These are phyloP conservation scores for Blastomussa wellsi DNA, from an alignment of 92 coral and sea anemone species.

Conservation along the genomic window DNA sequence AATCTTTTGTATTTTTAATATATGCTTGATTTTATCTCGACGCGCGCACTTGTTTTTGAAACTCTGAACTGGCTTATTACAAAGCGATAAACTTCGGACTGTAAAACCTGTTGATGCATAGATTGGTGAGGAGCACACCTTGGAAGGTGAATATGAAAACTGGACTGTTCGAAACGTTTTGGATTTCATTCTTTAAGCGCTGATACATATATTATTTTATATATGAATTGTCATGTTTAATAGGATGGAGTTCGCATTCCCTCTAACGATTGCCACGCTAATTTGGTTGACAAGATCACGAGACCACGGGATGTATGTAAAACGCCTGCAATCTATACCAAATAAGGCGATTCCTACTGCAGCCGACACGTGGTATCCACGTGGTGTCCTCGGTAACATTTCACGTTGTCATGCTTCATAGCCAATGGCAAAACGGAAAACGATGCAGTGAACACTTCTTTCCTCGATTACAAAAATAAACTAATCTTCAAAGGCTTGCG, in stretches of 20 bases:
- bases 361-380: not conserved
- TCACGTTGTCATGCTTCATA: not conserved
- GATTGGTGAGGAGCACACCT: not conserved
- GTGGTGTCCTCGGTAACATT: not conserved
- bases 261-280: not conserved
- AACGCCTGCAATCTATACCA: not conserved
- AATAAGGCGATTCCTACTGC: not conserved
- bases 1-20: too few relatives aligned
- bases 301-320: not conserved
- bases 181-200: not conserved
- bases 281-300: not conserved
- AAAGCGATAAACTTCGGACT: too few relatives aligned
- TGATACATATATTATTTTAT: not conserved
- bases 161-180: not conserved
- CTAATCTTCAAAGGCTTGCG: conserved; percentile 70
- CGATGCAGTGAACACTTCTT: not conserved
- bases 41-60: too few relatives aligned
- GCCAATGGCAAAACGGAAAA: not conserved
- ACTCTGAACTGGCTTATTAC: too few relatives aligned
- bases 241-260: not conserved
- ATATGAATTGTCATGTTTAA: not conserved
- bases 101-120: too few relatives aligned
- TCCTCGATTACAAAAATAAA: conserved; percentile 1
- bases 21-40: too few relatives aligned
- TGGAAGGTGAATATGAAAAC: not conserved